These are phyloP conservation scores for Prostheceraeus crozeri DNA, from an alignment of 2,888 invertebrate species.

Conservation along the genomic window DNA sequence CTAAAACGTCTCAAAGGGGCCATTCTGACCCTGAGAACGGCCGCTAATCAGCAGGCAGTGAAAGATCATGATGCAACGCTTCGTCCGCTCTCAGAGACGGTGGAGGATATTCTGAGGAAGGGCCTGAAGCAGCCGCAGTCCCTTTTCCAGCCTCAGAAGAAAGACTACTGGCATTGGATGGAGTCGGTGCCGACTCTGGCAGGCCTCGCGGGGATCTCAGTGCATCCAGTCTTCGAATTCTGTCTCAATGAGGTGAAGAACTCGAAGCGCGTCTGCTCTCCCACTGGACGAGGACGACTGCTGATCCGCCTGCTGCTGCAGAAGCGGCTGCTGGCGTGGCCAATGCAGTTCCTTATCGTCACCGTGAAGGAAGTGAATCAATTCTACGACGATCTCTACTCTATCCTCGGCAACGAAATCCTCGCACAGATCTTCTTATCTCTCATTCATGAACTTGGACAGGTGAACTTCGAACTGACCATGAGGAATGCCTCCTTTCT, in stretches of 20 bases:
- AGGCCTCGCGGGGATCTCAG: too few species aligned
- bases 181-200: not conserved
- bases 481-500: slow-evolving; percentile 4
- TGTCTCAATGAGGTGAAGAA: not conserved
- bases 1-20: slow-evolving; percentile 61
- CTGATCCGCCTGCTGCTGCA: slow-evolving; percentile 13
- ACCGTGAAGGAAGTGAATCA: not conserved
- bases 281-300: slow-evolving; percentile 7
- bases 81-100: slow-evolving; percentile 59
- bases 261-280: not conserved
- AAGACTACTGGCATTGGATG: slow-evolving; percentile 34
- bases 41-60: slow-evolving; percentile 49
- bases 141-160: slow-evolving; percentile 54
- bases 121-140: slow-evolving; percentile 54
- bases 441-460: slow-evolving; percentile 1
- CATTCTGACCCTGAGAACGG: slow-evolving; percentile 42
- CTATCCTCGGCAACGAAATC: slow-evolving; percentile 30
- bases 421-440: slow-evolving; percentile 18
- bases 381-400: slow-evolving; percentile 24
- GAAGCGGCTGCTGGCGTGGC: not conserved
- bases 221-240: too few species aligned
- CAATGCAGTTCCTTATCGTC: not conserved
- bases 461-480: slow-evolving; percentile 21
- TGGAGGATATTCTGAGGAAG: slow-evolving; percentile 62
- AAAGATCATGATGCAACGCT: slow-evolving; percentile 60